phyloP scores from a whole-genome alignment of 2,113 vertebrate genomes.

The Crotalus viridis region DNA sequence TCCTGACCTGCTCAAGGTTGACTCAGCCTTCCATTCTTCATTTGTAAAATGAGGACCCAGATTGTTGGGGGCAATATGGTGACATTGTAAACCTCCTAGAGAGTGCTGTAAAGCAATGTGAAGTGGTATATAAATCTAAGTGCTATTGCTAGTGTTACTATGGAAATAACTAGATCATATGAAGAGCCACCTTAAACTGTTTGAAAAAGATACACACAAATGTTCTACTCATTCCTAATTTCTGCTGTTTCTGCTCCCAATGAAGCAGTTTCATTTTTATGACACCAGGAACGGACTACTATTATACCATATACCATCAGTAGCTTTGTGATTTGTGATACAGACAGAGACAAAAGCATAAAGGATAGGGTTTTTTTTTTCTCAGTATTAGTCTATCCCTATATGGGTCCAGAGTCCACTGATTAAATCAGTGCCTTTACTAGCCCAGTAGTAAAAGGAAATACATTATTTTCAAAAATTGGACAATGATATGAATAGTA shows the following conservation, averaged over 20 bases:
- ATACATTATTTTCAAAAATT: not conserved
- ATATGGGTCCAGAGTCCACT: not conserved
- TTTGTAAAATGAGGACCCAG: too few species aligned
- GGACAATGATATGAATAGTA: not conserved
- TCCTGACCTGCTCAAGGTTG: too few species aligned
- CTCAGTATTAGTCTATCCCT: not conserved
- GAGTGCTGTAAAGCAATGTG: too few species aligned
- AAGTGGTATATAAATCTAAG: too few species aligned
- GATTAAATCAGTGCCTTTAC: not conserved
- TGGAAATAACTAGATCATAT: not conserved
- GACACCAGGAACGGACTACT: not conserved
- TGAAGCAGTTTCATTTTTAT: not conserved
- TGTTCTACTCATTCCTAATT: not conserved
- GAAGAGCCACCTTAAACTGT: not conserved
- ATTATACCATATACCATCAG: not conserved
- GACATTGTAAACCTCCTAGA: too few species aligned
- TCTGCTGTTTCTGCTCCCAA: not conserved
- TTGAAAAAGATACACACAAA: not conserved
- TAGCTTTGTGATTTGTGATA: not conserved
- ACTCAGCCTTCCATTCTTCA: too few species aligned
- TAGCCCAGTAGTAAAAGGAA: not conserved
- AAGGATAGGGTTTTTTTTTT: not conserved
- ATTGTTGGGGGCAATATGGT: too few species aligned
- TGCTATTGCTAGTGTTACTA: too few species aligned
- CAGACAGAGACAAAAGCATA: not conserved